Evolutionary conservation across 2,797 vertebrate genomes (phyloP).

Genomic region (Lacerta viridis): DNA sequence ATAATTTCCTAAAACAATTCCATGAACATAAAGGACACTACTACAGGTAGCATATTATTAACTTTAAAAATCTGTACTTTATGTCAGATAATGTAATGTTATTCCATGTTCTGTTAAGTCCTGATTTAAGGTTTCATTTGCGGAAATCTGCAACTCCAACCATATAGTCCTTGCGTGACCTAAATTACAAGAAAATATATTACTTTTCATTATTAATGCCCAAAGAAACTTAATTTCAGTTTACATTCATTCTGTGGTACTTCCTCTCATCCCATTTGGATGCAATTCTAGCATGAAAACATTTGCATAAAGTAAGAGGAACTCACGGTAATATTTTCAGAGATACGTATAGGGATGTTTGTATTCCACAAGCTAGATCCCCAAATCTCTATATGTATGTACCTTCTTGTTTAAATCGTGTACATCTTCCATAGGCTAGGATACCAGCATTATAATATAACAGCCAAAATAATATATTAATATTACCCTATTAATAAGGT

Average conservation of each 20-base stretch:
- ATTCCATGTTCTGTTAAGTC: background rate
- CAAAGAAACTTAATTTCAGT: background rate
- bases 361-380: background rate
- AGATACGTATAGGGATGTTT: background rate
- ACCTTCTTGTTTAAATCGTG: background rate
- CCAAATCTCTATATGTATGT: background rate
- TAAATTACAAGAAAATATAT: constrained; percentile 24
- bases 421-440: background rate
- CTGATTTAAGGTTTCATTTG: constrained; percentile 4
- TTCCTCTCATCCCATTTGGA: background rate
- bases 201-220: constrained; percentile 5
- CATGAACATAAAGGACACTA: constrained; percentile 10
- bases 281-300: background rate
- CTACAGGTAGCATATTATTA: background rate
- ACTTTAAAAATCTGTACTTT: background rate
- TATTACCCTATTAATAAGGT: background rate
- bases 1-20: background rate
- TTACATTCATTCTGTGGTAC: background rate
- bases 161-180: constrained; percentile 16
- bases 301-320: background rate
- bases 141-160: constrained; percentile 41
- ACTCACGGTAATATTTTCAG: background rate
- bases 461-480: background rate
- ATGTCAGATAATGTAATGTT: background rate
- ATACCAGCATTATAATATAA: background rate